These are phyloP conservation scores for Nibea coibor DNA, from an alignment of 2,113 vertebrate genomes.

Conservation along the genomic window DNA sequence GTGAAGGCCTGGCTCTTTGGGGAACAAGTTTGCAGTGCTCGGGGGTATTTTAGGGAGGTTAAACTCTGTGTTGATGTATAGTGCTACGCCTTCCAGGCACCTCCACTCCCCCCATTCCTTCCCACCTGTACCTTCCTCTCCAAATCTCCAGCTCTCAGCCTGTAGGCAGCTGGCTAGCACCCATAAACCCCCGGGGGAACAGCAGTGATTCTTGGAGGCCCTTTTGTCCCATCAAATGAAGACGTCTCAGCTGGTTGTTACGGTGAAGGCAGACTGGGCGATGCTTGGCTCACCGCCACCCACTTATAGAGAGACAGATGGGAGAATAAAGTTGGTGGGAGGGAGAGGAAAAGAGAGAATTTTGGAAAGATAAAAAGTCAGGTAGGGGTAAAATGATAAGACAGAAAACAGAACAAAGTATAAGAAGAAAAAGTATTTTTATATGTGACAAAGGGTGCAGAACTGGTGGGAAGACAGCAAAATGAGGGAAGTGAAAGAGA, in stretches of 20 bases:
- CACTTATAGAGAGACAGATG: constrained; percentile 61
- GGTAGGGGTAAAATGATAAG: background rate
- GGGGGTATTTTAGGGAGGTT: constrained; percentile 32
- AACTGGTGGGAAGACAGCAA: constrained; percentile 14
- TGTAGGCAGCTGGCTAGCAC: constrained; percentile 12
- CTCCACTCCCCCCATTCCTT: background rate
- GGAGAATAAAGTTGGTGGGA: constrained; percentile 22
- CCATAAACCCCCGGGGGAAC: constrained; percentile 1
- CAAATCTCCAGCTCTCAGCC: constrained; percentile 14
- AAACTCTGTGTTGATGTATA: constrained; percentile 16
- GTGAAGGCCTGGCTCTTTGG: background rate
- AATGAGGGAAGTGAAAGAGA: constrained; percentile 32
- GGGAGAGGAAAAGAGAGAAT: constrained; percentile 3
- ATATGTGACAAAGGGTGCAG: constrained; percentile 8
- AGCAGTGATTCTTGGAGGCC: constrained; percentile 38
- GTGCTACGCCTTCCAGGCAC: constrained; percentile 17
- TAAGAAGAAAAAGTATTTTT: background rate
- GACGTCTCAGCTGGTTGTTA: constrained; percentile 65
- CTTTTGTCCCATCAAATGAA: constrained; percentile 75
- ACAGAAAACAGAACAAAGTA: background rate
- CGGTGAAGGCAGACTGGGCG: constrained; percentile 42
- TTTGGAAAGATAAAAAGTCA: constrained; percentile 4
- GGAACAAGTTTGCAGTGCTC: background rate
- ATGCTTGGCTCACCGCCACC: constrained; percentile 58
- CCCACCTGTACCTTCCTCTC: background rate